Base-by-base conservation (phyloP, 2,888 invertebrate genomes). In the Drosophila paranaensis region DNA sequence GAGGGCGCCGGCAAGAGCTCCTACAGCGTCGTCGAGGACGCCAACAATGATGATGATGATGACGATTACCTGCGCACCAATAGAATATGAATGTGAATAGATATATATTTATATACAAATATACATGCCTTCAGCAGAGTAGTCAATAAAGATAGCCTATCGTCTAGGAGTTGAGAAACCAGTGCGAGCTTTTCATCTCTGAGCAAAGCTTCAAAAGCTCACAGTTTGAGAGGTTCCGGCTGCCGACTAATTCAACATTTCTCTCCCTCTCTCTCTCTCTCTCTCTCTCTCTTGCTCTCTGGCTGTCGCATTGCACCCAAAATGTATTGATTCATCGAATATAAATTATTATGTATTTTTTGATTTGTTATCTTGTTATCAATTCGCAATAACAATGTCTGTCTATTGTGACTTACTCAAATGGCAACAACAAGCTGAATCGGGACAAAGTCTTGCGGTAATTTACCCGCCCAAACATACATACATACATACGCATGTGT, bases 11-110 rank as follows among this genome's bases (percentile, higher is more conserved):
- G 77, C 33, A 94, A 94, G 60, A 88, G 77, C 42, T 86, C 90
- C 0, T 90, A 90, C 48, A 90, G 90, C 54, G 88, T 91, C 67
- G 94, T 94, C 46, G 94, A 95, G 71, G 92, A 93, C 50, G 84
- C 82, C 73, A 94, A 94, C 60, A 90, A 92, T 30, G 94, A 94
- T 75, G 93, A 94, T 94, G 90, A 82, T 4, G 87, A 89, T 67
- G 87, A 89, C 68, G 89, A 79, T 43, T 53, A 5, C 39, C 71
- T 87, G 50, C 79, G 79, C 11, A 72, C 82, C 33, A 87, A 87
- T 74, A 82, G 75, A 77, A 71, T 87, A 55, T 87, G 63, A 85
- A 60, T 53, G 35, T 45, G 14, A 27, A n/a, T 9, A 46, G 6
- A 46, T 30, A 1, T 4, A 30, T 10, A 2, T 2, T 4, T 20